These are phyloP conservation scores for Thereuonema tuberculata DNA, from an alignment of 1,140 invertebrate species.

Conservation along the genomic window DNA sequence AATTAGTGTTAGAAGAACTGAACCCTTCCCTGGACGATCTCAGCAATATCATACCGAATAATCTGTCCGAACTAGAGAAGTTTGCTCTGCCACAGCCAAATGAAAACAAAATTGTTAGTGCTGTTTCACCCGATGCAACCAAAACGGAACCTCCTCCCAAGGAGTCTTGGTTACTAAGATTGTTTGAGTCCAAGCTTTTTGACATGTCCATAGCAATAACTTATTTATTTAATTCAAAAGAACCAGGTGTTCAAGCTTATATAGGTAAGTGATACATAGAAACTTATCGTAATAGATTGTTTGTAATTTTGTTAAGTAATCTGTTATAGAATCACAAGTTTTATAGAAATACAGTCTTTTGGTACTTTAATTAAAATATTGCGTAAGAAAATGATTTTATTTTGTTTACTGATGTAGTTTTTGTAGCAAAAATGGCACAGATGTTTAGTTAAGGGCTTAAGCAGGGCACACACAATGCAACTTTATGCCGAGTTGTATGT, in stretches of 20 bases:
- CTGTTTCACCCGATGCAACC: conserved; percentile 14
- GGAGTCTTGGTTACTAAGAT: conserved; percentile 55
- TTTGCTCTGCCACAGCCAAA: too few species aligned
- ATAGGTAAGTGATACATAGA: conserved; percentile 57
- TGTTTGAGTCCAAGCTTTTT: conserved; percentile 94
- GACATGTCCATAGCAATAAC: conserved; percentile 95
- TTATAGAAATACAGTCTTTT: too few species aligned
- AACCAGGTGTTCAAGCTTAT: conserved; percentile 90
- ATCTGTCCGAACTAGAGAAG: not conserved
- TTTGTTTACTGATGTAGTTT: too few species aligned
- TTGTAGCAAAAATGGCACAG: too few species aligned
- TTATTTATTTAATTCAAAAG: conserved; percentile 97
- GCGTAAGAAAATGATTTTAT: too few species aligned
- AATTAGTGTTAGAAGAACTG: too few species aligned
- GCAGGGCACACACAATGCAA: too few species aligned
- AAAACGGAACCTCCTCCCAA: conserved; percentile 16
- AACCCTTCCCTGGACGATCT: not conserved
- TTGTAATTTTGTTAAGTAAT: too few species aligned
- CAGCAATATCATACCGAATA: conserved; percentile 1
- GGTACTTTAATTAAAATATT: too few species aligned
- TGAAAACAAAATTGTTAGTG: conserved; percentile 24
- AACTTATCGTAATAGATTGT: too few species aligned
- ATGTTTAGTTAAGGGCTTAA: too few species aligned
- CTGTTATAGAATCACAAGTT: not conserved
- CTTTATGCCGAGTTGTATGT: too few species aligned